These are phyloP conservation scores for Holacanthus passer DNA, from an alignment of 2,113 vertebrate species.

Conservation along the genomic window DNA sequence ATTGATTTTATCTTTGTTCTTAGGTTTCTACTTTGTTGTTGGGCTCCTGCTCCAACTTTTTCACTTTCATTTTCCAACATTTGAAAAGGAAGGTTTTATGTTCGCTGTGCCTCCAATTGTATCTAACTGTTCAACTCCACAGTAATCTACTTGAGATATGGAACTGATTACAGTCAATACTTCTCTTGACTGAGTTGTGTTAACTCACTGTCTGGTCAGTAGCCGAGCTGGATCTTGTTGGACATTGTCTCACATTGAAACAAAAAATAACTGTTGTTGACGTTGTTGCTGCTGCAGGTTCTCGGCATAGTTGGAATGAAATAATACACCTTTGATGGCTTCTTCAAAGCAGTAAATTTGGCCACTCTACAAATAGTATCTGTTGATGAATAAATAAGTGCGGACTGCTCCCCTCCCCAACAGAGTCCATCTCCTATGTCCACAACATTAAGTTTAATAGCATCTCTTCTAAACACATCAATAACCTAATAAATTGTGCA, in stretches of 20 bases:
- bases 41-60: background rate
- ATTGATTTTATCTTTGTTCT: background rate
- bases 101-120: too few relatives aligned
- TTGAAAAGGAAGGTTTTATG: too few relatives aligned
- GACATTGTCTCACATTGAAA: too few relatives aligned
- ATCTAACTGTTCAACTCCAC: too few relatives aligned
- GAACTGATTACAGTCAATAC: too few relatives aligned
- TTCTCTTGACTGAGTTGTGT: too few relatives aligned
- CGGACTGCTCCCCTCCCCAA: background rate
- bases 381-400: constrained; percentile 3
- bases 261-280: background rate
- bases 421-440: background rate
- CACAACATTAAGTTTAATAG: constrained; percentile 33
- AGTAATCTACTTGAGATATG: too few relatives aligned
- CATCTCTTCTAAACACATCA: constrained; percentile 23
- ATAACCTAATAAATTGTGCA: constrained; percentile 34
- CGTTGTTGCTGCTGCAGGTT: background rate
- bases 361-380: constrained; percentile 6
- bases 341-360: constrained; percentile 6
- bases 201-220: too few relatives aligned
- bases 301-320: background rate
- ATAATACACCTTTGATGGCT: background rate
- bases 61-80: too few relatives aligned
- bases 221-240: too few relatives aligned
- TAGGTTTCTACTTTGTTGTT: background rate